phyloP scores from a whole-genome alignment of 1,140 invertebrate species.

The Apis cerana region DNA sequence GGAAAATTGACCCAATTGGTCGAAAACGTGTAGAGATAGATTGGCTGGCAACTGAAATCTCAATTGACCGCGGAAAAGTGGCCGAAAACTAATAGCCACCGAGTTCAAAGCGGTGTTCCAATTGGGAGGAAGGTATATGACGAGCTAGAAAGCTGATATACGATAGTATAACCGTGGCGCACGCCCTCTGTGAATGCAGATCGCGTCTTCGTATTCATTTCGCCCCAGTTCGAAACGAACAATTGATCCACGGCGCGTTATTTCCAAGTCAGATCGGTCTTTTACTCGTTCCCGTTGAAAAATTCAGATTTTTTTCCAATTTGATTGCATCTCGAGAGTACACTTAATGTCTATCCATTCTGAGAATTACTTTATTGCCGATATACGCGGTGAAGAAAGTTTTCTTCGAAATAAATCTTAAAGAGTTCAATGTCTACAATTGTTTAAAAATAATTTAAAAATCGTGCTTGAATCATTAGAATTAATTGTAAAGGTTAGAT shows the following conservation, averaged over 20 bases:
- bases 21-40: no score
- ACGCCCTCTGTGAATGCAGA: constrained; percentile 26
- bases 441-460: no score
- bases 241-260: constrained; percentile 51
- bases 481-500: no score
- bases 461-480: no score
- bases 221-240: constrained; percentile 52
- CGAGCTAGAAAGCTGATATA: background rate
- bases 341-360: background rate
- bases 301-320: background rate
- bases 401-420: no score
- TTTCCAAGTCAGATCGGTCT: constrained; percentile 39
- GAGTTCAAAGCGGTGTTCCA: background rate
- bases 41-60: background rate
- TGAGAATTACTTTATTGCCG: no score
- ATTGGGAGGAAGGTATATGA: background rate
- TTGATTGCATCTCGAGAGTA: background rate
- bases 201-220: constrained; percentile 42
- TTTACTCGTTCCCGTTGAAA: background rate
- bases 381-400: no score
- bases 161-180: background rate
- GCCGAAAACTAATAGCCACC: background rate
- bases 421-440: no score
- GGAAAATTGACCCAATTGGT: no score
- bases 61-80: background rate